Evolutionary conservation across 2,797 vertebrate species (phyloP).

Genomic region (Mareca penelope): DNA sequence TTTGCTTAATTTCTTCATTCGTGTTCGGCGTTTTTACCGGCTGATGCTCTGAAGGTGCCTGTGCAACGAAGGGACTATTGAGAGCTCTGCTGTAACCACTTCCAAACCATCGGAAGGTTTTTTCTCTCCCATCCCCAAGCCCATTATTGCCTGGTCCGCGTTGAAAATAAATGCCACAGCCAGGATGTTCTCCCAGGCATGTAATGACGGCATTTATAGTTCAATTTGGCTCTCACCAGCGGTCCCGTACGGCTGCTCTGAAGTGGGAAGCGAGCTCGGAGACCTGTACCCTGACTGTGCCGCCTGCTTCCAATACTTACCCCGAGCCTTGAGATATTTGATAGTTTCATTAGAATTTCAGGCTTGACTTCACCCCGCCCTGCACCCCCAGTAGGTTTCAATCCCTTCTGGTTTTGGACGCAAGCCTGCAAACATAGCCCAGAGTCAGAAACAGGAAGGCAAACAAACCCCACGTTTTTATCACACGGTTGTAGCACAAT

Average conservation of each 20-base stretch:
- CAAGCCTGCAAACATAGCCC: not conserved
- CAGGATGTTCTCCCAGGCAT: not conserved
- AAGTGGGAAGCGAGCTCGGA: not conserved
- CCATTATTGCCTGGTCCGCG: not conserved
- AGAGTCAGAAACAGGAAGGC: not conserved
- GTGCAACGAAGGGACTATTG: not conserved
- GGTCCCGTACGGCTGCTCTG: not conserved
- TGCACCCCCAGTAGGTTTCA: not conserved
- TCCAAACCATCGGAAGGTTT: not conserved
- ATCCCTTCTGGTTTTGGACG: not conserved
- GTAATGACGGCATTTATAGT: accelerated
- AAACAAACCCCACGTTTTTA: not conserved
- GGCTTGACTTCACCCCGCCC: not conserved
- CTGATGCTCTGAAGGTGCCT: not conserved
- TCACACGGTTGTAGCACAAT: not conserved
- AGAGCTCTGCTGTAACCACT: not conserved
- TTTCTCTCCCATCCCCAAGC: not conserved
- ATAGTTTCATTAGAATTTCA: not conserved
- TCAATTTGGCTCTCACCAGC: not conserved
- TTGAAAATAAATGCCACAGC: not conserved
- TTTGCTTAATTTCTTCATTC: not conserved
- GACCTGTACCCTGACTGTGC: accelerated
- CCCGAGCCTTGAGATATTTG: not conserved
- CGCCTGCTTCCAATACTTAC: not conserved
- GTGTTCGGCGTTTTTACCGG: not conserved